These are phyloP conservation scores for Austrolebias charrua DNA, from an alignment of 2,797 vertebrate species.

Conservation along the genomic window DNA sequence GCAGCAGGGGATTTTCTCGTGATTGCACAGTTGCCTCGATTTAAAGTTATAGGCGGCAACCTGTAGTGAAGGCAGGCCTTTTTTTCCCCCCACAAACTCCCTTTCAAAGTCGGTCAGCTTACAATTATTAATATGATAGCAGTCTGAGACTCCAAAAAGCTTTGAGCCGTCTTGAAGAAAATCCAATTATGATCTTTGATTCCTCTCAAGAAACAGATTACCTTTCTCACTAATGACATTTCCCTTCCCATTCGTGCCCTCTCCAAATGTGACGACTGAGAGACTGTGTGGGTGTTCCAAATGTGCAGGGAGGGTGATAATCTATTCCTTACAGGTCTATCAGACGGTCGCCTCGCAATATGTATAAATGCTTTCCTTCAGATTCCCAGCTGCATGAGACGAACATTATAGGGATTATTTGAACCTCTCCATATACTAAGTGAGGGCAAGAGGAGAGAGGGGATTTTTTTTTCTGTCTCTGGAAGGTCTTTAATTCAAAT, in stretches of 20 bases:
- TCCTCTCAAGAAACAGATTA: slow-evolving; percentile 76
- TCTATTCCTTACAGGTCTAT: slow-evolving; percentile 73
- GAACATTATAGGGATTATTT: slow-evolving; percentile 61
- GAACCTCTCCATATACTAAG: slow-evolving; percentile 49
- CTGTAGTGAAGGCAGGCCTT: slow-evolving; percentile 46
- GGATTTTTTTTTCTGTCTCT: slow-evolving; percentile 25
- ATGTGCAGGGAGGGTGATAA: slow-evolving; percentile 58
- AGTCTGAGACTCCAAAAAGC: slow-evolving; percentile 61
- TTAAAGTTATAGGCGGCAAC: slow-evolving; percentile 43
- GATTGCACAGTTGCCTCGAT: slow-evolving; percentile 10
- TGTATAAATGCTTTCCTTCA: slow-evolving; percentile 60
- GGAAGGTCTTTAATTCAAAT: slow-evolving; percentile 45
- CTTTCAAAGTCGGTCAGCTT: slow-evolving; percentile 52
- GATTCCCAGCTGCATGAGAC: slow-evolving; percentile 56
- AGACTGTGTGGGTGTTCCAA: slow-evolving; percentile 64
- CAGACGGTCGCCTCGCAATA: slow-evolving; percentile 65
- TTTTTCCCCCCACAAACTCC: slow-evolving; percentile 32
- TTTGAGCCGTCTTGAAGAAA: slow-evolving; percentile 73
- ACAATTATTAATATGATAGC: slow-evolving; percentile 67
- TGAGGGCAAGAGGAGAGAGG: slow-evolving; percentile 38
- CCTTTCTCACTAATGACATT: slow-evolving; percentile 75
- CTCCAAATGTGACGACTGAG: slow-evolving; percentile 68
- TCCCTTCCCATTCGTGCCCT: slow-evolving; percentile 71
- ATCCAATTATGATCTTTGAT: slow-evolving; percentile 78
- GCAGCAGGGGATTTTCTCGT: slow-evolving; percentile 3